phyloP scores from a whole-genome alignment of 2,888 invertebrate species.

The Ornithoptera alexandrae region DNA sequence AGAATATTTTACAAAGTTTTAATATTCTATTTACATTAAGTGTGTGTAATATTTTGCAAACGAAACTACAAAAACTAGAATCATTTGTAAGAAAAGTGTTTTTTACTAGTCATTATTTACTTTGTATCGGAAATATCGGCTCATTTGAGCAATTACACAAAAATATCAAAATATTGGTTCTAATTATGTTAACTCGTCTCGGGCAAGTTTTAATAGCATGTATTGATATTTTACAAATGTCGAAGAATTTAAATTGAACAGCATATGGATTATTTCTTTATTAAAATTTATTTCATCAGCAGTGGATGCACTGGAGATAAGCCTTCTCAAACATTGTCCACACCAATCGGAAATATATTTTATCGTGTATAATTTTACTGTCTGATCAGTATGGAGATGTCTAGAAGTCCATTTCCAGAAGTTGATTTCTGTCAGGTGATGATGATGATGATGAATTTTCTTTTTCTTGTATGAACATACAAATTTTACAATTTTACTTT shows the following conservation, averaged over 20 bases:
- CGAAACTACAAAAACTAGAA: background rate
- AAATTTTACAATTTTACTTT: too few species aligned
- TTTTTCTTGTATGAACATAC: too few species aligned
- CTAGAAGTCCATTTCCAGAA: too few species aligned
- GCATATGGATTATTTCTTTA: too few species aligned
- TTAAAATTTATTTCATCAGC: background rate
- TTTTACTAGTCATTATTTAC: background rate
- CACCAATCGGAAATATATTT: background rate
- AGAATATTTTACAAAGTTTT: background rate
- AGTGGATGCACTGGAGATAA: background rate
- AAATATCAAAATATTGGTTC: too few species aligned
- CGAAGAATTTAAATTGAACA: too few species aligned
- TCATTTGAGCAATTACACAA: too few species aligned
- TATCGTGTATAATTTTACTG: too few species aligned
- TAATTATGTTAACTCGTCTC: background rate
- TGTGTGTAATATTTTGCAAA: background rate
- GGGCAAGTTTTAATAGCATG: background rate
- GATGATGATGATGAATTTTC: too few species aligned
- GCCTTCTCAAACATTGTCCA: background rate
- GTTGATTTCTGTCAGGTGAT: too few species aligned
- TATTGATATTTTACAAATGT: too few species aligned
- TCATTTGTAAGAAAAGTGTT: background rate
- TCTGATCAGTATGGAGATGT: too few species aligned
- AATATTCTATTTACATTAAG: background rate
- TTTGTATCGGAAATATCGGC: background rate